These are phyloP conservation scores for Erythrocercus mccallii DNA, from an alignment of 2,113 vertebrate genomes.

Conservation along the genomic window DNA sequence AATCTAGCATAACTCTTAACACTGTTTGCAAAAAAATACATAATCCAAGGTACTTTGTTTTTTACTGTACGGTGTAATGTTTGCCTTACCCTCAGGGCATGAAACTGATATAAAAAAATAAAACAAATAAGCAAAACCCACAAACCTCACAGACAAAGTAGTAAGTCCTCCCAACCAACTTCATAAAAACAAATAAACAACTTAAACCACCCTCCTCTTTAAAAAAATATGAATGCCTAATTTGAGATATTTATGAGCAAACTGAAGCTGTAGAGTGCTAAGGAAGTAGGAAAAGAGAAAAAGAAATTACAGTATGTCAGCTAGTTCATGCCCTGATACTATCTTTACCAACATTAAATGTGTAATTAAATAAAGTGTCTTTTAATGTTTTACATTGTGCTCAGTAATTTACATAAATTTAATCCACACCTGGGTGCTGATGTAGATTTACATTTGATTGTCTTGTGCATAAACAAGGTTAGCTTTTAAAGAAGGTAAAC, in stretches of 20 bases:
- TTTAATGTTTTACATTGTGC: constrained; percentile 72
- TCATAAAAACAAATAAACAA: constrained; percentile 17
- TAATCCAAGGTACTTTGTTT: constrained; percentile 61
- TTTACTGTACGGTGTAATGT: constrained; percentile 39
- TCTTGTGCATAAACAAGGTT: constrained; percentile 80
- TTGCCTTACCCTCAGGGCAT: constrained; percentile 71
- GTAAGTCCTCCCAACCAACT: constrained; percentile 1
- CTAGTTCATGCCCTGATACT: constrained; percentile 63
- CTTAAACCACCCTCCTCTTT: constrained; percentile 27
- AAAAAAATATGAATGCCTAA: constrained; percentile 18
- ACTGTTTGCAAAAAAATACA: constrained; percentile 74
- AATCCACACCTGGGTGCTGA: constrained; percentile 61
- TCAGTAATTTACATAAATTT: constrained; percentile 68
- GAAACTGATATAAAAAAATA: constrained; percentile 51
- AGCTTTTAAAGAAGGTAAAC: constrained; percentile 71
- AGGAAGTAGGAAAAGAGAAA: constrained; percentile 40
- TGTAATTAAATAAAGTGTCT: constrained; percentile 69
- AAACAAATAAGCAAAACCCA: background rate
- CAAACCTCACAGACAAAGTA: constrained; percentile 20
- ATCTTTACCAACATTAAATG: constrained; percentile 35
- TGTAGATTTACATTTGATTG: constrained; percentile 77
- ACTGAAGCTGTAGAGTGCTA: constrained; percentile 34
- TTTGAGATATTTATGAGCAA: constrained; percentile 60
- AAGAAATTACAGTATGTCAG: constrained; percentile 40
- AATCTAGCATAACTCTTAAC: constrained; percentile 78